Base-by-base conservation (phyloP, 2,113 vertebrate species). In the Vulpes lagopus region DNA sequence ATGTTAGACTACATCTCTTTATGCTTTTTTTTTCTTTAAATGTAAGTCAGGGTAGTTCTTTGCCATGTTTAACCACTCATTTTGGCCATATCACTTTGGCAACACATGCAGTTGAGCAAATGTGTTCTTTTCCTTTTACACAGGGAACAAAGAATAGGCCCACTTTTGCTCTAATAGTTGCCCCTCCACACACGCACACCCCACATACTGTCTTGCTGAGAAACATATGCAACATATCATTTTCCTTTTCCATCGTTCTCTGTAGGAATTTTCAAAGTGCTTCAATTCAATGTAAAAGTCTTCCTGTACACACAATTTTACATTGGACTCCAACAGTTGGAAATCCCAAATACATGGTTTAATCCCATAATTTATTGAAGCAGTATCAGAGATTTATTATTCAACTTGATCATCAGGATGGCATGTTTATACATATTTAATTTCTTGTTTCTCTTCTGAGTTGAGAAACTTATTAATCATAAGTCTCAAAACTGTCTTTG, bases 351-450 rank as follows among this genome's bases (percentile, higher is more conserved):
- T 96, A 97, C 38, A 49, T 96, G 97, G 93, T 98, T 98, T 93
- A 69, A 98, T 98, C 98, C 97, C 97, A 94, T 98, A 97, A 97
- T 97, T 95, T 98, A 97, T 96, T 94, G 98, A 98, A 98, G 98
- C 90, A 19, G 96, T 96, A 96, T 98, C 92, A 98, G 96, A 98
- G 98, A 98, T 98, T 98, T 98, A 98, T 98, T 98, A 98, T 98
- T 98, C 98, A 98, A 97, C 98, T 98, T 98, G 98, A 98, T 98
- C 98, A 97, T 98, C 97, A 93, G 97, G 97, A 97, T 98, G 98
- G 93, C 97, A 97, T 98, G 97, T 98, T 98, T 98, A 97, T 98
- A 97, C 98, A 97, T 98, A 98, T 98, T 99, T 98, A 97, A 98
- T 97, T 98, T 95, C 94, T 96, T 99, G 98, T 98, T 98, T 98